Evolutionary conservation across 2,888 invertebrate species (phyloP).

Genomic region (Patella pellucida): DNA sequence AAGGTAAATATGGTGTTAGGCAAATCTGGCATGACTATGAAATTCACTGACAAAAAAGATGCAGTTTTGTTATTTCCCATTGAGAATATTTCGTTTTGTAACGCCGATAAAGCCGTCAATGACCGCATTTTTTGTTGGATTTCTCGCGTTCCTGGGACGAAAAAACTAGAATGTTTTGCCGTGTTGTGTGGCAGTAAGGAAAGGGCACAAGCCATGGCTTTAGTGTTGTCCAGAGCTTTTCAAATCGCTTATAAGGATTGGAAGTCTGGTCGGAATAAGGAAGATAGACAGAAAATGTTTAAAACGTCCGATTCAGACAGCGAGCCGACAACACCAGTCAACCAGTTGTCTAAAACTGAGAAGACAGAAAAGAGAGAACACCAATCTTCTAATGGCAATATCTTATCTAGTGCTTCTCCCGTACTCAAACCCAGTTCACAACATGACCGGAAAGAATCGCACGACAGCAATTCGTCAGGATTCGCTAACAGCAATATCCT

Average conservation of each 20-base stretch:
- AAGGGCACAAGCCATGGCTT: conserved; percentile 55
- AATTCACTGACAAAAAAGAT: conserved; percentile 46
- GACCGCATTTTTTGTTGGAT: conserved; percentile 64
- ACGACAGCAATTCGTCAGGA: conserved; percentile 2
- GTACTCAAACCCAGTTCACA: not conserved
- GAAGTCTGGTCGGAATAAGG: conserved; percentile 45
- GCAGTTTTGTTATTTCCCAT: conserved; percentile 45
- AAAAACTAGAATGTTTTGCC: conserved; percentile 51
- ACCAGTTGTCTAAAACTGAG: not conserved
- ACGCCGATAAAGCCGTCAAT: conserved; percentile 54
- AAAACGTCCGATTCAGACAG: not conserved
- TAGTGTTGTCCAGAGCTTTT: conserved; percentile 58
- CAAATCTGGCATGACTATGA: conserved; percentile 46
- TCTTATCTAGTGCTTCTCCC: not conserved
- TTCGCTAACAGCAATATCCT: conserved; percentile 19
- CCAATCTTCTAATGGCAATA: not conserved
- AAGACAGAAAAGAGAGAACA: not conserved
- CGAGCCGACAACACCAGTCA: not conserved
- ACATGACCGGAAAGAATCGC: not conserved
- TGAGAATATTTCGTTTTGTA: conserved; percentile 62
- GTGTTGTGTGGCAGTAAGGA: conserved; percentile 56
- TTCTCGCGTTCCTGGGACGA: conserved; percentile 36
- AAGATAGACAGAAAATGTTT: conserved; percentile 18
- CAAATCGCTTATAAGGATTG: conserved; percentile 65
- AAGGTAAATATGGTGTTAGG: conserved; percentile 48